A percentile compares a stretch with the other conserved stretches of the same genome.
These are phyloP conservation scores for Tretioscincus oriximinensis DNA, from an alignment of 2,113 vertebrate genomes.

Conservation along the genomic window DNA sequence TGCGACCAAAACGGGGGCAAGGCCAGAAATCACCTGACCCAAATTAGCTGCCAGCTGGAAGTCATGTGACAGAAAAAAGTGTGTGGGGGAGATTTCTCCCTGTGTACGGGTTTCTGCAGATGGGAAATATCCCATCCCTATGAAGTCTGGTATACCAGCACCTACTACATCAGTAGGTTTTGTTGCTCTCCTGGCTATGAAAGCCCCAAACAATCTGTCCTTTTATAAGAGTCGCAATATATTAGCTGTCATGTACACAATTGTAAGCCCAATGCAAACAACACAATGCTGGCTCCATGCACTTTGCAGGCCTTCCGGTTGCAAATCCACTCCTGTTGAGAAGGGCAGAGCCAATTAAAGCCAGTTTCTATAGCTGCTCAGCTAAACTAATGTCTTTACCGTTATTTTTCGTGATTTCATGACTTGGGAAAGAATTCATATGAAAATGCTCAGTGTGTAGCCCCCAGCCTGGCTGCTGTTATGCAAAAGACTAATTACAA, in stretches of 20 bases:
- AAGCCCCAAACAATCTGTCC: conserved; percentile 16
- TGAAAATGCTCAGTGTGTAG: conserved; percentile 23
- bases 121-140: too few relatives aligned
- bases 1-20: too few relatives aligned
- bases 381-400: background rate
- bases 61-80: too few relatives aligned
- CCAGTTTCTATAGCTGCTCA: background rate
- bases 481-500: conserved; percentile 35
- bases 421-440: conserved; percentile 39
- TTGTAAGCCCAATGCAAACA: conserved; percentile 36
- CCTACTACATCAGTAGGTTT: too few relatives aligned
- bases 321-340: conserved; percentile 48
- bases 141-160: too few relatives aligned
- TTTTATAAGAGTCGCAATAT: conserved; percentile 21
- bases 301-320: conserved; percentile 12
- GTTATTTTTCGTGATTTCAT: conserved; percentile 5
- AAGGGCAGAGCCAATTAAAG: conserved; percentile 39
- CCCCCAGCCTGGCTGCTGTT: conserved; percentile 29
- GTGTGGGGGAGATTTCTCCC: too few relatives aligned
- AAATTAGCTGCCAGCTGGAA: too few relatives aligned
- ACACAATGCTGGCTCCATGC: background rate
- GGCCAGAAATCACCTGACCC: too few relatives aligned
- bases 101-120: too few relatives aligned
- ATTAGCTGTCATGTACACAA: conserved; percentile 44
- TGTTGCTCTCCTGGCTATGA: background rate